Percentiles rank a stretch among this genome's conserved stretches.
Conservation (phyloP, 2,113 vertebrate species). For the Beaufortia kweichowensis region DNA sequence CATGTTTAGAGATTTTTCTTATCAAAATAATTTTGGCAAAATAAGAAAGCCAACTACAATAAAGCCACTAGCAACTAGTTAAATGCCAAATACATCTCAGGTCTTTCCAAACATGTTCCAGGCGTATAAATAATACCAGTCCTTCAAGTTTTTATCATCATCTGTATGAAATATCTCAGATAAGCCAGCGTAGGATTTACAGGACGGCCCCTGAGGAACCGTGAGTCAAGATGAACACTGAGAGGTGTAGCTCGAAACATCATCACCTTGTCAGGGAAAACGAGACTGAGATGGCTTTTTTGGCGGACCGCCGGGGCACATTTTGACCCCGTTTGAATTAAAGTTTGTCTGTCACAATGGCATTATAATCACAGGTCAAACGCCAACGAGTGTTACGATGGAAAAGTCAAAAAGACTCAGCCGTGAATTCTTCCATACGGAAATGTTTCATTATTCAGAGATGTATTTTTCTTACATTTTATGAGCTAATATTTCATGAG, state of each 20-base stretch:
- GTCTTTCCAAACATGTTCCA: slow-evolving; percentile 32
- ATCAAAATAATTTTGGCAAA: slow-evolving; percentile 16
- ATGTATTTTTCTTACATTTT: slow-evolving; percentile 35
- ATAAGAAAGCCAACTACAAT: slow-evolving; percentile 19
- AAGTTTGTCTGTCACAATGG: neutral
- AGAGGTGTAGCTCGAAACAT: slow-evolving; percentile 68
- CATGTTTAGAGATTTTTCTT: slow-evolving; percentile 8
- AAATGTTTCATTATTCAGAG: neutral
- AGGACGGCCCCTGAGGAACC: slow-evolving; percentile 56
- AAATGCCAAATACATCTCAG: slow-evolving; percentile 32
- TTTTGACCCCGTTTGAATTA: neutral
- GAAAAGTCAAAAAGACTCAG: neutral
- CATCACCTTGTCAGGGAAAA: slow-evolving; percentile 71
- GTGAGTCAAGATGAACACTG: slow-evolving; percentile 39
- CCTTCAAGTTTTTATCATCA: slow-evolving; percentile 48
- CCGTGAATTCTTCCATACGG: neutral
- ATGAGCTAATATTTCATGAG: slow-evolving; percentile 15
- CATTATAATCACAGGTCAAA: neutral
- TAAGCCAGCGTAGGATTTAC: slow-evolving; percentile 58
- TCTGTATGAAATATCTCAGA: slow-evolving; percentile 44
- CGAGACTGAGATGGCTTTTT: slow-evolving; percentile 66
- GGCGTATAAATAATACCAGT: no score
- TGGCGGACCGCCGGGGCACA: slow-evolving; percentile 39
- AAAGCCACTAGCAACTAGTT: slow-evolving; percentile 45
- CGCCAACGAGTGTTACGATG: neutral